Base-by-base conservation (phyloP, 2,888 invertebrate genomes). In the Athetis lepigone region DNA sequence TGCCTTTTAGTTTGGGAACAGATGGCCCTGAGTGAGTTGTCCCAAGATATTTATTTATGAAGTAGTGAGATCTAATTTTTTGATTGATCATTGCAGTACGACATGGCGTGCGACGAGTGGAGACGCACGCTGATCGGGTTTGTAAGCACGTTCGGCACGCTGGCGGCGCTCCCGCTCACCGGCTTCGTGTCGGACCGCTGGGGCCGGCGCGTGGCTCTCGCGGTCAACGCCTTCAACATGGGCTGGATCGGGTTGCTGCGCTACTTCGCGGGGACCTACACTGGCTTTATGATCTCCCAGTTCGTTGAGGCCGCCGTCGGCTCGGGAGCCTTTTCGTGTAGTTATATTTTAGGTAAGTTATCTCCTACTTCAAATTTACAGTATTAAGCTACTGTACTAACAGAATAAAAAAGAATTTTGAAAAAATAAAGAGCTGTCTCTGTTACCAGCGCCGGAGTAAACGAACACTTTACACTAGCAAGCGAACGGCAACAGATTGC, bases 111-210 rank as follows among this genome's bases (percentile, higher is more conserved):
- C 74, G 95, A 96, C 36, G 95, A 93, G 93, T 97, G 97, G 97
- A 96, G 96, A 70, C 92, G 97, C 29, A 95, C 97, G 0, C 83
- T 97, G 69, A 96, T 97, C 40, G 97, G 97, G 0, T 96, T 97
- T 0, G 90, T 97, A 13, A 96, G 97, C 65, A 97, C 96, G 49
- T 77, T 96, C 36, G 97, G 97, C 23, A 96, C 96, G 63, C 95
- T 97, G 79, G 86, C 96, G 49, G 97, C 97, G 2, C 92, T 97
- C 69, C 96, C 97, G 13, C 90, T 97, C 71, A 96, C 96, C 0
- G 97, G 97, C 42, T 95, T 95, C 77, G 85, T 97, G 40, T 97
- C 97, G 1, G 97, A 97, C 91, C 96, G 95, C 95, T 97, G 95
- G 91, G 97, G 97, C 2, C 93, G 97, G 49, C 95, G 96, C 70